Conservation (phyloP, 2,888 invertebrate genomes). For the Athalia rosae region DNA sequence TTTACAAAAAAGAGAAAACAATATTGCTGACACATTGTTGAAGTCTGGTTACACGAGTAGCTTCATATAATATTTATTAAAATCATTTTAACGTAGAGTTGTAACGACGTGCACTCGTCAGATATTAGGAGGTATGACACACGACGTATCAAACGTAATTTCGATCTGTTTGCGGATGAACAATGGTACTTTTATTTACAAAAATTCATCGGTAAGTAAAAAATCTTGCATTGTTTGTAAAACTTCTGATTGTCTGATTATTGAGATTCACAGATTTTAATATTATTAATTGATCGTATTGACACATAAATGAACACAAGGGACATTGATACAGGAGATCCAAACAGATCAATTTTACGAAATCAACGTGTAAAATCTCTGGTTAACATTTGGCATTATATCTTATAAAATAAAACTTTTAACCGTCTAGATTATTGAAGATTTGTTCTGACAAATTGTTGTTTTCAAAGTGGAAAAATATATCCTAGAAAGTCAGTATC, state of each 20-base stretch:
- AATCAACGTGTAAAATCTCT: constrained; percentile 41
- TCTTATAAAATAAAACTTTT: constrained; percentile 30
- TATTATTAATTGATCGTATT: background rate
- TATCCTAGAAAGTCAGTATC: constrained; percentile 8
- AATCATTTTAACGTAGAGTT: constrained; percentile 22
- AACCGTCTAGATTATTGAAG: constrained; percentile 21
- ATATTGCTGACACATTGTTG: constrained; percentile 34
- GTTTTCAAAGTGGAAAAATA: constrained; percentile 33
- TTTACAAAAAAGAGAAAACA: constrained; percentile 32
- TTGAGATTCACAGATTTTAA: background rate
- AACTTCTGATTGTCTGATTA: background rate
- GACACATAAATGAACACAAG: background rate
- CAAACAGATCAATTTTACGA: constrained; percentile 34
- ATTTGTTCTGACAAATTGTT: constrained; percentile 30
- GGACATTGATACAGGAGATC: background rate
- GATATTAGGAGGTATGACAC: constrained; percentile 30
- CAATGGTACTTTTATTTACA: background rate
- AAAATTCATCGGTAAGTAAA: background rate
- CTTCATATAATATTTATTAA: background rate
- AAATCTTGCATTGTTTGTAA: background rate
- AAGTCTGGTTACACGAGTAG: constrained; percentile 28
- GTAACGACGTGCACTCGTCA: constrained; percentile 27
- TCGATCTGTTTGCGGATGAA: constrained; percentile 28
- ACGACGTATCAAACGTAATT: constrained; percentile 17
- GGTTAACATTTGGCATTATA: constrained; percentile 44